Evolutionary conservation across 2,888 invertebrate genomes (phyloP).

Genomic region (Lepidochrysops patricia): DNA sequence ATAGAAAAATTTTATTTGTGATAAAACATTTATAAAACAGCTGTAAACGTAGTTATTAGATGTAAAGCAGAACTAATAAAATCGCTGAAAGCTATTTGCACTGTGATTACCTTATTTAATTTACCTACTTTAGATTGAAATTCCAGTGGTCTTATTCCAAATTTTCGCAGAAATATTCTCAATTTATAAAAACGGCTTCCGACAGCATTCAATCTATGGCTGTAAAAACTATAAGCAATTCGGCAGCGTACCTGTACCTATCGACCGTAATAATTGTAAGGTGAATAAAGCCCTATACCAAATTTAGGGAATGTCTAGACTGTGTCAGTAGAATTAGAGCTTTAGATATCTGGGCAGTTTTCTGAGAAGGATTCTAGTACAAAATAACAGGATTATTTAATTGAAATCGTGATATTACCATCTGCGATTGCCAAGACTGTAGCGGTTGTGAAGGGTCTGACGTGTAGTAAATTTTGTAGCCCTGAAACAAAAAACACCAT

Average conservation of each 20-base stretch:
- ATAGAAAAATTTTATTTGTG: no score
- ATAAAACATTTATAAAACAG: no score
- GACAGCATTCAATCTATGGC: not conserved
- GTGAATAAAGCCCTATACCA: not conserved
- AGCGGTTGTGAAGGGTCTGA: slow-evolving; percentile 89
- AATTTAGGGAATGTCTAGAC: not conserved
- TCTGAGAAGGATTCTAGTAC: not conserved
- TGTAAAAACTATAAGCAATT: not conserved
- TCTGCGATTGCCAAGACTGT: slow-evolving; percentile 93
- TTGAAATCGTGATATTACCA: no score
- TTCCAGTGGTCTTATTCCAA: no score
- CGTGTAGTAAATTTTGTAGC: slow-evolving; percentile 97
- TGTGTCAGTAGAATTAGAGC: not conserved
- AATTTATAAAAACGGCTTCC: not conserved
- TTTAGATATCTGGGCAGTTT: not conserved
- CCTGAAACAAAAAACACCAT: slow-evolving; percentile 79
- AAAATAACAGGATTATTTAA: no score
- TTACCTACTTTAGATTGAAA: no score
- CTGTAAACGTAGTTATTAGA: no score
- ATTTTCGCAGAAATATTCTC: no score
- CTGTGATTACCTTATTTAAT: not conserved
- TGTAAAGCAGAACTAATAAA: no score
- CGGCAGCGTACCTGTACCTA: not conserved
- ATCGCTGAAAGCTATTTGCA: no score
- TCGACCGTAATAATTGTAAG: no score